Evolutionary conservation across 2,888 invertebrate genomes (phyloP).

Genomic region (Pherbina coryleti): DNA sequence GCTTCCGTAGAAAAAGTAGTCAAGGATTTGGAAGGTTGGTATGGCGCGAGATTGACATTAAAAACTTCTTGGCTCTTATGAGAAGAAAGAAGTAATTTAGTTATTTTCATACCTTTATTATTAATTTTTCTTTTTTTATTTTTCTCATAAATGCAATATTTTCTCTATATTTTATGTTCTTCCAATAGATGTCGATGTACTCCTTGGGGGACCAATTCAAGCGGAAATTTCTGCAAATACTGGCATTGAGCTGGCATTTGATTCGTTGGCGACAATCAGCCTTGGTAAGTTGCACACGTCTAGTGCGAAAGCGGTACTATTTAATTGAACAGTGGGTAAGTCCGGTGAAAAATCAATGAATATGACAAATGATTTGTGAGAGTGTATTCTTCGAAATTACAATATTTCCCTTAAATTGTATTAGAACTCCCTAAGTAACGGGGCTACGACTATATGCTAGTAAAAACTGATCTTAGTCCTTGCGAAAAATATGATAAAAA

Average conservation of each 20-base stretch:
- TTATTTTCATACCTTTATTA: constrained; percentile 10
- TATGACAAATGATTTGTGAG: no score
- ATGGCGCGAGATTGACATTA: background rate
- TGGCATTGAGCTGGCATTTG: constrained; percentile 81
- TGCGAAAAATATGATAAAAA: no score
- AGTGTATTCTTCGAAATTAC: no score
- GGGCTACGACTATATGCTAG: no score
- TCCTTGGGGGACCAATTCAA: constrained; percentile 84
- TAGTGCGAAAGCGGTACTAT: no score
- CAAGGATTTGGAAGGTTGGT: constrained; percentile 76
- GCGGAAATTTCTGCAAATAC: constrained; percentile 80
- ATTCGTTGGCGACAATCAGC: constrained; percentile 79
- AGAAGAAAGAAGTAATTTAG: constrained; percentile 7
- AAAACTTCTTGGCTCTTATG: background rate
- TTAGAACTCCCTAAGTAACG: no score
- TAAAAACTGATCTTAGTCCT: no score
- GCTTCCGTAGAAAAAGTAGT: constrained; percentile 74
- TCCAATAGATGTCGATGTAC: constrained; percentile 75
- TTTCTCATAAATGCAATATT: constrained; percentile 3
- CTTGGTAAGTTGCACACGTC: constrained; percentile 72
- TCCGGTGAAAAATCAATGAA: no score
- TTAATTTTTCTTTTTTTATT: no score
- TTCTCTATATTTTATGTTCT: constrained; percentile 29
- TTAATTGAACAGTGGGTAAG: no score
- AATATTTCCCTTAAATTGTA: no score